Percentiles rank a stretch among this genome's conserved stretches.
These are phyloP conservation scores for Sibirionetta formosa DNA, from an alignment of 2,797 vertebrate genomes.

Conservation along the genomic window DNA sequence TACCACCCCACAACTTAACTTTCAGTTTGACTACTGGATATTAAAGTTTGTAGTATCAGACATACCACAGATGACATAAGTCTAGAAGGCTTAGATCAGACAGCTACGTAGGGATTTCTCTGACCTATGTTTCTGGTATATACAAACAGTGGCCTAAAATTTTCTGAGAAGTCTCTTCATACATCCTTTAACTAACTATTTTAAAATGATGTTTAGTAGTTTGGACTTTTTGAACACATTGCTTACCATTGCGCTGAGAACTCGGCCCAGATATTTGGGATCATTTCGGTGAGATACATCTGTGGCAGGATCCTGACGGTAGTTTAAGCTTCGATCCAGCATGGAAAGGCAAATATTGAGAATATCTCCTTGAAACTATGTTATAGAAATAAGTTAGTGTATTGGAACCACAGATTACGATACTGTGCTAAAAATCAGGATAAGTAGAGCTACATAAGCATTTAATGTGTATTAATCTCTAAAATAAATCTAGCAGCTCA, in stretches of 20 bases:
- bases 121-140: background rate
- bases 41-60: background rate
- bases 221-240: background rate
- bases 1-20: background rate
- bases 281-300: conserved; percentile 78
- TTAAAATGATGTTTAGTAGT: background rate
- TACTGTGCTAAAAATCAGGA: background rate
- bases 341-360: conserved; percentile 79
- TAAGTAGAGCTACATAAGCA: background rate
- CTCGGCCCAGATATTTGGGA: conserved; percentile 81
- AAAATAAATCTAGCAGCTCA: background rate
- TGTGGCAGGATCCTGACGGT: conserved; percentile 74
- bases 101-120: background rate
- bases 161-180: background rate
- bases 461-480: background rate
- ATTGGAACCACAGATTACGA: background rate
- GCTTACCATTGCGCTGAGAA: conserved; percentile 86
- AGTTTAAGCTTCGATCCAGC: conserved; percentile 81
- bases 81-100: background rate
- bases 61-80: background rate
- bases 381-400: background rate
- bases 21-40: background rate
- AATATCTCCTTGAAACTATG: conserved; percentile 82
- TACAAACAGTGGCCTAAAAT: background rate
- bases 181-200: background rate